Conservation (phyloP, 2,888 invertebrate species). For the Athrips mouffetella region DNA sequence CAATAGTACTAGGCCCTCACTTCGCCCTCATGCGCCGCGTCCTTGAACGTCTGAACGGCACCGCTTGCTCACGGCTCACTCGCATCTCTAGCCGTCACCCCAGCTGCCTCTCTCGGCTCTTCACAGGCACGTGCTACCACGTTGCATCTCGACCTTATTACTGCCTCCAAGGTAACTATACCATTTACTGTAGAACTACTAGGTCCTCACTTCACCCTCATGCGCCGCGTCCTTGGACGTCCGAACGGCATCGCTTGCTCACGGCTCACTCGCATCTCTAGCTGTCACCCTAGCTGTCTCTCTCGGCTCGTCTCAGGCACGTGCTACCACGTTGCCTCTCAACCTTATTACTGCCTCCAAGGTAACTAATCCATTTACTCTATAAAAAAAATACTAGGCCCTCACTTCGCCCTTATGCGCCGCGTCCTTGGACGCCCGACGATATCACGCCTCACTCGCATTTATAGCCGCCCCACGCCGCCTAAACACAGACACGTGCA, state of each 20-base stretch:
- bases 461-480: constrained; percentile 80
- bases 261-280: constrained; percentile 84
- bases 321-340: constrained; percentile 82
- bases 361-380: too few species aligned
- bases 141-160: constrained; percentile 87
- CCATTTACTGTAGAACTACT: too few species aligned
- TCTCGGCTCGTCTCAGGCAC: constrained; percentile 66
- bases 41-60: constrained; percentile 85
- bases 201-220: constrained; percentile 88
- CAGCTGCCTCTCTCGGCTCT: constrained; percentile 64
- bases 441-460: constrained; percentile 85
- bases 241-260: constrained; percentile 84
- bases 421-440: constrained; percentile 86
- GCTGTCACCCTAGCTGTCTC: constrained; percentile 71
- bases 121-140: constrained; percentile 63
- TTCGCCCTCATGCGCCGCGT: constrained; percentile 88
- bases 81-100: constrained; percentile 80
- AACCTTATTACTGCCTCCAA: constrained; percentile 86
- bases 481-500: constrained; percentile 65
- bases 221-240: constrained; percentile 88
- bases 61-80: constrained; percentile 86
- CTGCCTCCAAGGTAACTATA: constrained; percentile 81
- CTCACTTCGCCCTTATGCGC: constrained; percentile 89
- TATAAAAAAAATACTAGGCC: too few species aligned
- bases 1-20: too few species aligned